Conservation (phyloP, 2,797 vertebrate genomes). For the Xenentodon cancila region DNA sequence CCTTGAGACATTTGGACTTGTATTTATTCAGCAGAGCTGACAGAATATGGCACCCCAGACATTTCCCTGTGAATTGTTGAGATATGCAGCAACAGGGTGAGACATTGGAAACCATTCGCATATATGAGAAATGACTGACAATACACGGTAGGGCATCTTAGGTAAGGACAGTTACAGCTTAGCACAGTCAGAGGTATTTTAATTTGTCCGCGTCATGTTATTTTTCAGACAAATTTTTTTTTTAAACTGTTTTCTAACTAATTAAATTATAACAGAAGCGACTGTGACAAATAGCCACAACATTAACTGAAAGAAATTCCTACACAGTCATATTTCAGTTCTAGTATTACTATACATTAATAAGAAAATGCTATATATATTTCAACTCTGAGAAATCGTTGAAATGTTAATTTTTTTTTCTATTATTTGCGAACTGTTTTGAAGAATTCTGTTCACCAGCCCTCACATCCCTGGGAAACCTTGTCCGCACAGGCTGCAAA, state of each 20-base stretch:
- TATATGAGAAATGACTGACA: slow-evolving; percentile 48
- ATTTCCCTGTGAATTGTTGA: slow-evolving; percentile 56
- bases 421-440: neutral
- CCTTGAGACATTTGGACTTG: slow-evolving; percentile 74
- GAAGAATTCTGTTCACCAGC: slow-evolving; percentile 5
- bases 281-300: too few relatives aligned
- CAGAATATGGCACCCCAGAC: slow-evolving; percentile 60
- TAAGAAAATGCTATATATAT: too few relatives aligned
- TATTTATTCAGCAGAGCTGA: slow-evolving; percentile 73
- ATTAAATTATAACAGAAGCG: too few relatives aligned
- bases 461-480: slow-evolving; percentile 59
- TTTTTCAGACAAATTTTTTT: neutral
- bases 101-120: slow-evolving; percentile 46
- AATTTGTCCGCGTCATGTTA: neutral
- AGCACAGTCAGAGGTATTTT: neutral
- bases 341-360: too few relatives aligned
- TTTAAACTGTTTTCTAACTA: neutral
- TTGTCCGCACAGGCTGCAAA: slow-evolving; percentile 68
- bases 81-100: slow-evolving; percentile 58
- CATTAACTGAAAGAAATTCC: too few relatives aligned
- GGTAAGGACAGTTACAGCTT: slow-evolving; percentile 21
- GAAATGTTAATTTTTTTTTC: neutral
- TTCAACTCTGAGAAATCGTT: neutral
- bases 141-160: slow-evolving; percentile 25
- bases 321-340: too few relatives aligned